Conservation (phyloP, 2,797 vertebrate species). For the Carapus acus region DNA sequence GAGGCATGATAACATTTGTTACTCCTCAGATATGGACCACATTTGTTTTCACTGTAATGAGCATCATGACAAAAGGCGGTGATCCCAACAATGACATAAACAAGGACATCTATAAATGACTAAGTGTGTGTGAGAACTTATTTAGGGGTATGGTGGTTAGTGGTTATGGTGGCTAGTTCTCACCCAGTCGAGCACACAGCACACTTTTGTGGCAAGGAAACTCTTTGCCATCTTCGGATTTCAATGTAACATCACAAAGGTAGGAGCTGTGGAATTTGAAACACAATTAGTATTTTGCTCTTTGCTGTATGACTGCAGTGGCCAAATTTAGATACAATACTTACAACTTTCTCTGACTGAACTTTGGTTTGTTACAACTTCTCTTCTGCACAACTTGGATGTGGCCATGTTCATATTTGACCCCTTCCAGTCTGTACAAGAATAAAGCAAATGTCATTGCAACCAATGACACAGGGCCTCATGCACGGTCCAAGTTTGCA, state of each 20-base stretch:
- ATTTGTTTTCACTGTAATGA: no score
- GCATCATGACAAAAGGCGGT: no score
- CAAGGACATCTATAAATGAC: not conserved
- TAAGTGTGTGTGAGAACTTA: not conserved
- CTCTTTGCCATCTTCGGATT: slow-evolving; percentile 91
- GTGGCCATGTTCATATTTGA: slow-evolving; percentile 85
- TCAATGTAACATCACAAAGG: slow-evolving; percentile 89
- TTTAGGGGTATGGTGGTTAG: not conserved
- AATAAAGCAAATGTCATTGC: slow-evolving; percentile 13
- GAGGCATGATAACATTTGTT: no score
- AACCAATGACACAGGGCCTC: slow-evolving; percentile 3
- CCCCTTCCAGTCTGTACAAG: slow-evolving; percentile 82
- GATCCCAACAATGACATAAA: no score
- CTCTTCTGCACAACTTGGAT: slow-evolving; percentile 81
- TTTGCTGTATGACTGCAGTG: not conserved
- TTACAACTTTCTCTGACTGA: slow-evolving; percentile 84
- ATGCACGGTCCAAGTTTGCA: not conserved
- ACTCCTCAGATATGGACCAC: no score
- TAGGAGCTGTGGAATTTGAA: slow-evolving; percentile 72
- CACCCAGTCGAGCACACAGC: slow-evolving; percentile 93
- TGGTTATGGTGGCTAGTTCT: slow-evolving; percentile 29
- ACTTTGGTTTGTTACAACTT: slow-evolving; percentile 78
- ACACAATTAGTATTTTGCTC: not conserved
- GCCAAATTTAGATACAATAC: slow-evolving; percentile 12
- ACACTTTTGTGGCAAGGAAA: slow-evolving; percentile 96